A percentile compares a stretch with the other conserved stretches of the same genome.
These are phyloP conservation scores for Danio albolineatus DNA, from an alignment of 2,797 vertebrate species.

Conservation along the genomic window DNA sequence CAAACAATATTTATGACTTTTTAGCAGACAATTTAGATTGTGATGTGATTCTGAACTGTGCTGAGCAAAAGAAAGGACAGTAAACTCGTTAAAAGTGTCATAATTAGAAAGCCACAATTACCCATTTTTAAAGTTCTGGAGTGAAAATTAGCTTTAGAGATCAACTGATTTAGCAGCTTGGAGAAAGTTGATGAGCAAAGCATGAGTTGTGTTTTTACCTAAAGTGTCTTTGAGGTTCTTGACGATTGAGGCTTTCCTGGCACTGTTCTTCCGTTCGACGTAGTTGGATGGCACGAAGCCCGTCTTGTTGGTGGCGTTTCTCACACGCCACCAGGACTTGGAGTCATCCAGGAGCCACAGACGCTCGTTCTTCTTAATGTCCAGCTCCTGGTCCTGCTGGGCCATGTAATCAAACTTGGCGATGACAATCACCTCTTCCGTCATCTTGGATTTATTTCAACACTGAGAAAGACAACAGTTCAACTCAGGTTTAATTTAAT, in stretches of 20 bases:
- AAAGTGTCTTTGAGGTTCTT: slow-evolving; percentile 94
- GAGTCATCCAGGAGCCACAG: slow-evolving; percentile 92
- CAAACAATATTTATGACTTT: too few species aligned
- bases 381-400: slow-evolving; percentile 94
- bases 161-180: neutral
- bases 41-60: too few species aligned
- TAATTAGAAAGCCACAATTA: too few species aligned
- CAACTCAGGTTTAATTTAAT: too few species aligned
- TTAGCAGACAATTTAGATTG: too few species aligned
- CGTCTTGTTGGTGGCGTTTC: slow-evolving; percentile 91
- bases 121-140: too few species aligned
- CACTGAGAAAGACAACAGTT: slow-evolving; percentile 68
- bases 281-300: slow-evolving; percentile 95
- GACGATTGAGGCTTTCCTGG: slow-evolving; percentile 91
- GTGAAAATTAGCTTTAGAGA: too few species aligned
- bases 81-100: too few species aligned
- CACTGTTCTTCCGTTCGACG: slow-evolving; percentile 92
- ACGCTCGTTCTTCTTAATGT: slow-evolving; percentile 94
- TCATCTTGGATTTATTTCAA: slow-evolving; percentile 84
- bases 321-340: slow-evolving; percentile 93
- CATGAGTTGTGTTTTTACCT: slow-evolving; percentile 72
- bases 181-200: neutral
- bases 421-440: slow-evolving; percentile 93
- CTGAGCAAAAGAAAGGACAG: too few species aligned
- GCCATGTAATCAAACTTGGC: slow-evolving; percentile 95